Evolutionary conservation across 2,888 invertebrate species (phyloP), one percentile per base, ranked within the genome.

Genomic region (Lycocerus yunnanus): DNA sequence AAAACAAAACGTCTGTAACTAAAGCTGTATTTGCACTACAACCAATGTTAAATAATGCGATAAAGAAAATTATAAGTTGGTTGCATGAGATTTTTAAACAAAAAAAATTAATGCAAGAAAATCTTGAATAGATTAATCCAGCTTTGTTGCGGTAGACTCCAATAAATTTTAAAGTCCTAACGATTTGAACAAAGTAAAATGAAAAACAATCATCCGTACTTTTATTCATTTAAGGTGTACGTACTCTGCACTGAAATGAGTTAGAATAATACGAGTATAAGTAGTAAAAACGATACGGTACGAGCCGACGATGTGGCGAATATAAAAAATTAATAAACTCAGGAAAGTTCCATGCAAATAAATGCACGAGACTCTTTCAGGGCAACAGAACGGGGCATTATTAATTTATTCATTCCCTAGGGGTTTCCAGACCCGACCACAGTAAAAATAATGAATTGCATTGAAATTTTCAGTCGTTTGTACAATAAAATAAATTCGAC

Each of bases 331-430:
- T 78, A 81, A 81, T 80, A 78, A 81, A 78, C 78, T 78, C 79
- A 81, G 74, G 78, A 79, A 82, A 82, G 80, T 82, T 82, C 82
- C 81, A 82, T 83, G 82, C 82, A 83, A 83, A 84, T 83, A 83
- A 80, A 83, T 83, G 82, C 82, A 80, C 75, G 75, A 82, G 82
- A 81, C 81, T 78, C 81, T 80, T 80, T 80, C 78, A 77, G 80
- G 79, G 75, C 80, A 78, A 76, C 78, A 79, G 81, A 81, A 83
- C 80, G 81, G 81, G 78, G 78, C 81, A 84, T 84, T 84, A 84
- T 84, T 85, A 84, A 84, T 84, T 84, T 84, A 84, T 84, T 83
- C 84, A 82, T 82, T 82, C 82, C 82, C 83, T 76, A 74, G 79
- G 74, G 79, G 78, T 73, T 72, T 78, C 77, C 77, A 77, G 81